These are phyloP conservation scores for Origma solitaria DNA, from an alignment of 2,113 vertebrate genomes.

Conservation along the genomic window DNA sequence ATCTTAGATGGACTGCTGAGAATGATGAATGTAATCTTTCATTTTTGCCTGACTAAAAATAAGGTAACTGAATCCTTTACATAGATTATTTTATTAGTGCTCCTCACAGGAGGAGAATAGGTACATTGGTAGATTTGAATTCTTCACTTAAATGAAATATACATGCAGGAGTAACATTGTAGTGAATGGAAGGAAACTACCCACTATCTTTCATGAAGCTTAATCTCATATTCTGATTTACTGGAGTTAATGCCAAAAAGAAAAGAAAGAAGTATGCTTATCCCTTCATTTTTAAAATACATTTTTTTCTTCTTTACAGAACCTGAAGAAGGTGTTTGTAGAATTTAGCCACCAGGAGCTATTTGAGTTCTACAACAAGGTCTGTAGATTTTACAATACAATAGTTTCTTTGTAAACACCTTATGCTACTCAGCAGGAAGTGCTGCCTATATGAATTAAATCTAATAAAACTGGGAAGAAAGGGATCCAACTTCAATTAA, in stretches of 20 bases:
- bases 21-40: conserved; percentile 41
- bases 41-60: conserved; percentile 42
- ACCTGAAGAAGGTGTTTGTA: conserved; percentile 84
- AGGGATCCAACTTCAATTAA: conserved; percentile 29
- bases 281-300: background rate
- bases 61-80: conserved; percentile 49
- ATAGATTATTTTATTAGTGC: conserved; percentile 29
- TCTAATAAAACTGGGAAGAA: conserved; percentile 34
- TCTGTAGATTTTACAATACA: conserved; percentile 65
- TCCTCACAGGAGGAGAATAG: background rate
- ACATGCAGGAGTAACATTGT: background rate
- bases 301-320: conserved; percentile 69
- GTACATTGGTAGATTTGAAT: background rate
- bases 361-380: conserved; percentile 96
- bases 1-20: conserved; percentile 53
- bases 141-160: background rate
- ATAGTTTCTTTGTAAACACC: conserved; percentile 46
- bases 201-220: background rate
- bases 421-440: conserved; percentile 43
- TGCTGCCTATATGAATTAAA: conserved; percentile 15
- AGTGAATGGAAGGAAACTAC: background rate
- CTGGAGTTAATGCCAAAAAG: background rate
- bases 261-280: background rate
- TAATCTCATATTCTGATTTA: background rate
- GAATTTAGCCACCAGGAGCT: conserved; percentile 92